Evolutionary conservation across 2,113 vertebrate species (phyloP).

Genomic region (Ameiurus melas): DNA sequence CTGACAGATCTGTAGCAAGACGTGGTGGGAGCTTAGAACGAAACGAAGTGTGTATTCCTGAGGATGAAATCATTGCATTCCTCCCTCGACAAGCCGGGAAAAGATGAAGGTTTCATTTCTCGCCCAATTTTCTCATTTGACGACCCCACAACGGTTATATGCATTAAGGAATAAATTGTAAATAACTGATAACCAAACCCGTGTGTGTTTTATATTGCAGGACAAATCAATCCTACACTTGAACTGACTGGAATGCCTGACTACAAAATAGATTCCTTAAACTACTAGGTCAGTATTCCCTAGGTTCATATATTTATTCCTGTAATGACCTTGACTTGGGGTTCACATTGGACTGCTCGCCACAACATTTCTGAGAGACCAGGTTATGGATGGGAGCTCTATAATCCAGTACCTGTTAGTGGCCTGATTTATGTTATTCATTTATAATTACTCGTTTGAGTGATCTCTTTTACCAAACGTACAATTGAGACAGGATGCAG

Average conservation of each 20-base stretch:
- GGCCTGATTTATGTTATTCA: not conserved
- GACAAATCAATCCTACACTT: not conserved
- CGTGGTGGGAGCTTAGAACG: constrained; percentile 23
- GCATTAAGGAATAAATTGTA: not conserved
- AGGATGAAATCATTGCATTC: not conserved
- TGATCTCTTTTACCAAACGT: not conserved
- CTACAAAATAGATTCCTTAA: not conserved
- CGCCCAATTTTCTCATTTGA: not conserved
- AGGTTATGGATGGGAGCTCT: not conserved
- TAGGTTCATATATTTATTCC: not conserved
- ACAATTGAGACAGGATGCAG: not conserved
- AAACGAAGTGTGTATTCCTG: constrained; percentile 9
- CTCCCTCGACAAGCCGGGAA: not conserved
- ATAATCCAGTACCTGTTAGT: not conserved
- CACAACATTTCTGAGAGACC: not conserved
- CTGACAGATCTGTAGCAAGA: constrained; percentile 49
- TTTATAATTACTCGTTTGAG: not conserved
- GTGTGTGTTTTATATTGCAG: not conserved
- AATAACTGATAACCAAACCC: not conserved
- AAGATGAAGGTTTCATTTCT: constrained; percentile 14
- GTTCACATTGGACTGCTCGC: not conserved
- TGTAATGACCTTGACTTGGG: not conserved
- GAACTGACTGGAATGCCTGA: not conserved
- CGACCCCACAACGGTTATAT: not conserved
- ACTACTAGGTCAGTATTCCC: not conserved